Conservation (phyloP, 2,797 vertebrate species). For the Parauchenoglanis ngamensis region DNA sequence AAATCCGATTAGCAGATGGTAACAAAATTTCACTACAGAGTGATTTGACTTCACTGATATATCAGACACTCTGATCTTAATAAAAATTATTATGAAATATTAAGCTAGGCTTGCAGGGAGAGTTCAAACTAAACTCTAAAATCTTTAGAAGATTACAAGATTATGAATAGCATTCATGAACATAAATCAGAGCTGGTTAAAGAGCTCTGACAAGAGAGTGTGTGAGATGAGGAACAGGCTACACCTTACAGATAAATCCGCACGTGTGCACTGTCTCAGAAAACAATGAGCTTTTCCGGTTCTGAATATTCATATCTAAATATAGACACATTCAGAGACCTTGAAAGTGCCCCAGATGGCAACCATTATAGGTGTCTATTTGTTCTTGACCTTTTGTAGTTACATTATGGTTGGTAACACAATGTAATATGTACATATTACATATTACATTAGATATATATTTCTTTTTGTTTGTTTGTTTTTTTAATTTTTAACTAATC, state of each 20-base stretch:
- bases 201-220: not conserved
- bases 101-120: not conserved
- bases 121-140: not conserved
- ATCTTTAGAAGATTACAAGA: not conserved
- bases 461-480: too few species aligned
- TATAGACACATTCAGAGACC: not conserved
- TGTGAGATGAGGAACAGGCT: slow-evolving; percentile 4
- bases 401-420: not conserved
- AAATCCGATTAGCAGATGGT: not conserved
- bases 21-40: not conserved
- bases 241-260: not conserved
- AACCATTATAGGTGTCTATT: not conserved
- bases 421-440: too few species aligned
- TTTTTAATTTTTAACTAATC: not conserved
- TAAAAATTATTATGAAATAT: not conserved
- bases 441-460: too few species aligned
- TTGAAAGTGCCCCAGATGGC: not conserved
- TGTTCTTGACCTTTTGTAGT: not conserved
- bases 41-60: not conserved
- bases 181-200: not conserved
- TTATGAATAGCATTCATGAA: not conserved
- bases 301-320: not conserved
- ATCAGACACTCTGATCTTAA: not conserved
- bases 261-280: not conserved
- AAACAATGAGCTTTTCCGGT: not conserved